Conservation (phyloP, 1,140 invertebrate species). For the Danaus melanippus region DNA sequence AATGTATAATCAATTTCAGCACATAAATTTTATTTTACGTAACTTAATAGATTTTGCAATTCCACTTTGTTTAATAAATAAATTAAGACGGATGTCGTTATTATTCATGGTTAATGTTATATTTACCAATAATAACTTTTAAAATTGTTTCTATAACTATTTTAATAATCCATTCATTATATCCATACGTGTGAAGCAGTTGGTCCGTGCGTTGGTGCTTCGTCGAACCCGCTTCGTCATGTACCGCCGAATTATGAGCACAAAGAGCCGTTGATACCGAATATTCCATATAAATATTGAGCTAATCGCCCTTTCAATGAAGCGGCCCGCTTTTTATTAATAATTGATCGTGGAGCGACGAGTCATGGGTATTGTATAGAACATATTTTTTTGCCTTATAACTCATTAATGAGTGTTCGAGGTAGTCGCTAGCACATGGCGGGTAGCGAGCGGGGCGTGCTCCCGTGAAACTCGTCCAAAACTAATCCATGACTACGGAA, state of each 20-base stretch:
- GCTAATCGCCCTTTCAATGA: slow-evolving; percentile 72
- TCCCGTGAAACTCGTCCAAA: slow-evolving; percentile 38
- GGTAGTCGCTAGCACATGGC: slow-evolving; percentile 39
- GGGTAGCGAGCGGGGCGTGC: slow-evolving; percentile 32
- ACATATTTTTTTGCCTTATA: slow-evolving; percentile 60
- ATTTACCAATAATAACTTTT: no score
- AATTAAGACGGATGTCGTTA: no score
- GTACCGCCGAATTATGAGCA: slow-evolving; percentile 67
- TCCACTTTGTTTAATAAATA: no score
- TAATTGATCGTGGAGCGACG: slow-evolving; percentile 66
- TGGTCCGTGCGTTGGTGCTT: slow-evolving; percentile 51
- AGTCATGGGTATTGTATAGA: slow-evolving; percentile 68
- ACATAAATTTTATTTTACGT: no score
- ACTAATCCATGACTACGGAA: slow-evolving; percentile 49
- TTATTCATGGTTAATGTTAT: no score
- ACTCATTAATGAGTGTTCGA: slow-evolving; percentile 56
- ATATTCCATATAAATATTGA: slow-evolving; percentile 73
- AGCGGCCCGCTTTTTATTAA: slow-evolving; percentile 71
- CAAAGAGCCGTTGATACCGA: slow-evolving; percentile 71
- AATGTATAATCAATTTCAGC: no score
- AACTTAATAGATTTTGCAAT: no score
- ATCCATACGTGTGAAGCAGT: slow-evolving; percentile 29
- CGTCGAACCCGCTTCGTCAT: slow-evolving; percentile 63
- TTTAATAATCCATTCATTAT: neutral
- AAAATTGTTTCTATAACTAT: neutral